Evolutionary conservation across 2,113 vertebrate genomes (phyloP).

Genomic region (Periophthalmodon schlosseri): DNA sequence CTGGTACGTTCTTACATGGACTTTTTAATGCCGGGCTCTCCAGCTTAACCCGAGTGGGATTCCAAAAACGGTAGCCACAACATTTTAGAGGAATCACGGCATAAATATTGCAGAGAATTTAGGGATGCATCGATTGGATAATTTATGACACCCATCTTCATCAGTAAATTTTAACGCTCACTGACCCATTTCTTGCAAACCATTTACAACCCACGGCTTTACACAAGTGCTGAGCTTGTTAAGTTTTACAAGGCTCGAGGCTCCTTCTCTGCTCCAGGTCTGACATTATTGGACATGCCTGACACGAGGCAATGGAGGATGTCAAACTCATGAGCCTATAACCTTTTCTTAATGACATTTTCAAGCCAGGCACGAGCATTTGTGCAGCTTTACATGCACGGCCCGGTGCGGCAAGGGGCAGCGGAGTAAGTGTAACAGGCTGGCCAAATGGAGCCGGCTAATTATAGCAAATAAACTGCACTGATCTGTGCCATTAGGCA

Average conservation of each 20-base stretch:
- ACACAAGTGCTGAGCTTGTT: conserved; percentile 26
- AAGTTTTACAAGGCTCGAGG: conserved; percentile 47
- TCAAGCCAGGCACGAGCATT: conserved; percentile 15
- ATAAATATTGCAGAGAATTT: neutral
- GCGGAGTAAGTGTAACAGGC: conserved; percentile 33
- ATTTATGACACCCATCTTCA: neutral
- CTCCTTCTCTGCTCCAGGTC: conserved; percentile 33
- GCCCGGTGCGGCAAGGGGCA: conserved; percentile 35
- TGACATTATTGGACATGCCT: conserved; percentile 27
- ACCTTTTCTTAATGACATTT: conserved; percentile 43
- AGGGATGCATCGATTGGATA: neutral
- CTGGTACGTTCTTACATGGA: too few species aligned
- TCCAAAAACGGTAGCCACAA: too few species aligned
- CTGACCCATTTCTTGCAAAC: conserved; percentile 2
- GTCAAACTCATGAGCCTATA: conserved; percentile 25
- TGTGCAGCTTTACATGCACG: neutral
- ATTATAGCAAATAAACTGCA: conserved; percentile 75
- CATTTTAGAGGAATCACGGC: neutral
- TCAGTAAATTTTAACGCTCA: conserved; percentile 24
- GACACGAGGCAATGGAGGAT: conserved; percentile 35
- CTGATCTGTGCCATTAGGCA: conserved; percentile 73
- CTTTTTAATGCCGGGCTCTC: too few species aligned
- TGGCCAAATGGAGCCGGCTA: conserved; percentile 64
- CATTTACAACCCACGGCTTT: conserved; percentile 36
- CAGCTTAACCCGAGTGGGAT: too few species aligned